Evolutionary conservation across 1,140 invertebrate species (phyloP).

Genomic region (Drosophila nannoptera): DNA sequence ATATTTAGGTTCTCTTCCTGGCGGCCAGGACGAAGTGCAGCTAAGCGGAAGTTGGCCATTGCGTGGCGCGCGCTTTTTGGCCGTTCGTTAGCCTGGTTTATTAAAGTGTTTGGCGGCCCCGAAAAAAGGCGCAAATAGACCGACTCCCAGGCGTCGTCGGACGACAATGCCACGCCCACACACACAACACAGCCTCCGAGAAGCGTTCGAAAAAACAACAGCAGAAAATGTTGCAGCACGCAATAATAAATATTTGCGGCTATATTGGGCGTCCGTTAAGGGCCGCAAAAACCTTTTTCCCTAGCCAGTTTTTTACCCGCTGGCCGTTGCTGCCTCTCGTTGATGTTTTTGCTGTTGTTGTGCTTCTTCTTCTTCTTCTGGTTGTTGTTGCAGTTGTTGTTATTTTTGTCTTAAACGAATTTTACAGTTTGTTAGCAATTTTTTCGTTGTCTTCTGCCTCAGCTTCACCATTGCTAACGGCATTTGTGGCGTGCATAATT

Average conservation of each 20-base stretch:
- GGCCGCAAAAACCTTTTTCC: slow-evolving; percentile 12
- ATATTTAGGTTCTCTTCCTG: slow-evolving; percentile 2
- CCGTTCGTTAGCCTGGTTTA: slow-evolving; percentile 60
- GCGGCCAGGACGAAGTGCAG: slow-evolving; percentile 37
- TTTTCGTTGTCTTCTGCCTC: slow-evolving; percentile 18
- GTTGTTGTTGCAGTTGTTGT: not conserved
- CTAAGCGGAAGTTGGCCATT: slow-evolving; percentile 65
- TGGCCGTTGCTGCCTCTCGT: not conserved
- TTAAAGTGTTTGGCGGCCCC: slow-evolving; percentile 57
- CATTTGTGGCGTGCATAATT: slow-evolving; percentile 69
- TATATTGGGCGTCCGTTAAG: slow-evolving; percentile 43
- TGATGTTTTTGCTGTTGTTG: not conserved
- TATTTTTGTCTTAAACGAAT: slow-evolving; percentile 50
- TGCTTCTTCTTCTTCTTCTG: not conserved
- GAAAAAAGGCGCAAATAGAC: slow-evolving; percentile 46
- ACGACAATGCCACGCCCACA: slow-evolving; percentile 36
- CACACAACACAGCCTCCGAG: not conserved
- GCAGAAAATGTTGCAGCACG: slow-evolving; percentile 32
- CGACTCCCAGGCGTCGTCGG: slow-evolving; percentile 34
- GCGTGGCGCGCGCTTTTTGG: slow-evolving; percentile 42
- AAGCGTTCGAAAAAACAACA: slow-evolving; percentile 2
- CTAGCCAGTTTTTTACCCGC: slow-evolving; percentile 1
- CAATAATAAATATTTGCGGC: slow-evolving; percentile 71
- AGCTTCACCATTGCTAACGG: slow-evolving; percentile 43
- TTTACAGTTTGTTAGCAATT: slow-evolving; percentile 49